A percentile compares a stretch with the other conserved stretches of the same genome.
These are phyloP conservation scores for Apis florea DNA, from an alignment of 1,140 invertebrate species.

Conservation along the genomic window DNA sequence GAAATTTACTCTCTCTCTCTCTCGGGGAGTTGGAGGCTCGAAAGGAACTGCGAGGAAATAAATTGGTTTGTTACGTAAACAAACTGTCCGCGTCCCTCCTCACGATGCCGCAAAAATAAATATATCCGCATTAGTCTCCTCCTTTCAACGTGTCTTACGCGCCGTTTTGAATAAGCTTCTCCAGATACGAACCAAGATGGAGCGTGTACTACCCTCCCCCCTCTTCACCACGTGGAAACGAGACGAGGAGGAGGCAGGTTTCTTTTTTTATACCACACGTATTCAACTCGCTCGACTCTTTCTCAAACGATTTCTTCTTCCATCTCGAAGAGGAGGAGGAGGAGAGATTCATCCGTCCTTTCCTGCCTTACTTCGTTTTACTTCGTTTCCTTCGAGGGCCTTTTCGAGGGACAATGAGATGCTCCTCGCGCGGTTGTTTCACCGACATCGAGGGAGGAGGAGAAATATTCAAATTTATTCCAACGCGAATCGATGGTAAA, in stretches of 20 bases:
- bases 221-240: background rate
- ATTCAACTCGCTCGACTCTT: constrained; percentile 3
- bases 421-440: no score
- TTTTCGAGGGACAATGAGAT: constrained; percentile 4
- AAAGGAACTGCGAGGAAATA: constrained; percentile 22
- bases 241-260: background rate
- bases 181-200: no score
- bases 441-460: background rate
- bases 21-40: constrained; percentile 10
- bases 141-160: constrained; percentile 24
- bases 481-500: background rate
- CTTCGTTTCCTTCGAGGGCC: background rate
- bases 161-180: constrained; percentile 11
- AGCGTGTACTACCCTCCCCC: background rate
- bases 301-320: background rate
- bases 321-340: no score
- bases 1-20: constrained; percentile 47
- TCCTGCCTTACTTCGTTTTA: background rate
- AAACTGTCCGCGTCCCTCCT: constrained; percentile 35
- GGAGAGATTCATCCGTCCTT: constrained; percentile 2
- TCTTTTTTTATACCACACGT: background rate
- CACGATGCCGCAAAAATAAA: constrained; percentile 21
- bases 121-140: constrained; percentile 26
- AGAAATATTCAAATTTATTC: background rate
- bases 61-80: constrained; percentile 52